Base-by-base conservation (phyloP, 2,113 vertebrate species). In the Daboia siamensis region DNA sequence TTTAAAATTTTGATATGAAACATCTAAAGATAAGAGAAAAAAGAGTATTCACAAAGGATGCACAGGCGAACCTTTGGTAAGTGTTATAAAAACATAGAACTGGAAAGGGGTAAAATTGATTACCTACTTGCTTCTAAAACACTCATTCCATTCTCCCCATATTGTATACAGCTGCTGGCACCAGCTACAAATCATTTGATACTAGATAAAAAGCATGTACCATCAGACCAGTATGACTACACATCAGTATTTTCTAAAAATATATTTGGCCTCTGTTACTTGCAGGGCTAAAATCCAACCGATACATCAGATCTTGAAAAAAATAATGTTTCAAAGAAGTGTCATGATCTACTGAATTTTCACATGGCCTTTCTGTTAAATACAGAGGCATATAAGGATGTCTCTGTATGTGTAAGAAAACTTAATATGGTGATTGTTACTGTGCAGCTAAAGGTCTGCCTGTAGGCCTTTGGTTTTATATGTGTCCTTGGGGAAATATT, bases 261-360 rank as follows among this genome's bases (percentile, higher is more conserved):
- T 20, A 93, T 92, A 6, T 51, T 0, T 59, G 26, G n/a, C 9
- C n/a, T 59, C 12, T 51, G 20, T 4, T 89, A 44, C 91, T 1
- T 10, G 29, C 3, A 3, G 88, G 29, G 2, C 89, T 93, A 94
- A 95, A 55, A 89, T 85, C 90, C 51, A 95, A 90, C 51, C 9
- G 4, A 84, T 23, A 92, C 0, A 91, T 3, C 24, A 91, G 90
- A 93, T 88, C 8, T 55, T 88, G n/a, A 86, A n/a, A 51, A 86
- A 86, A 51, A 52, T 26, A 29, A 86, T 8, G 3, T 46, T 61
- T 56, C 90, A 57, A 52, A 90, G 29, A 93, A 92, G 12, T 90
- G 9, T 39, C 3, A 57, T 69, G 17, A 87, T 87, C n/a, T 93
- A 87, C 33, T 23, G 51, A 9, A 91, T 88, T 91, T 17, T 2